Evolutionary conservation across 2,113 vertebrate species (phyloP).

Genomic region (Pterocles gutturalis): DNA sequence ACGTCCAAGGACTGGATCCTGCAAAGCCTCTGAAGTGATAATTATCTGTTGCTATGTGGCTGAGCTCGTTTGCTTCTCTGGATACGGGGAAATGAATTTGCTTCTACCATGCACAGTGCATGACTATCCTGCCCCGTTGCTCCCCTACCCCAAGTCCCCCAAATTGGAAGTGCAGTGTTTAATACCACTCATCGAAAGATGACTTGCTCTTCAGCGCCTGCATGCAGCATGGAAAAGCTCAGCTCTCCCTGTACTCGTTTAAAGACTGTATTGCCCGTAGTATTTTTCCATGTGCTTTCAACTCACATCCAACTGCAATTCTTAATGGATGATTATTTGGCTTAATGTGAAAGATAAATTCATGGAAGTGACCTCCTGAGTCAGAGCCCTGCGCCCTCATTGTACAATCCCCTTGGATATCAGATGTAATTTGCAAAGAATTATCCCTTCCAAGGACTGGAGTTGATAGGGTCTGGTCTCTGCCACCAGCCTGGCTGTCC

Average conservation of each 20-base stretch:
- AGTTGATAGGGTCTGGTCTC: background rate
- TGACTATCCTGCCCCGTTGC: background rate
- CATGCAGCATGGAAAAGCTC: background rate
- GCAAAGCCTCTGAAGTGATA: too few relatives aligned
- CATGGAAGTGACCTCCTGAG: background rate
- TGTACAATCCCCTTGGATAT: background rate
- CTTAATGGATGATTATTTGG: background rate
- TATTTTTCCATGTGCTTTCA: background rate
- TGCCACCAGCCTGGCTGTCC: background rate
- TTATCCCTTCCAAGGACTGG: background rate
- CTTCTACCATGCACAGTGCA: fast-evolving
- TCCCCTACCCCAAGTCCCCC: background rate
- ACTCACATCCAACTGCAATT: fast-evolving
- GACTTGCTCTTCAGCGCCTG: background rate
- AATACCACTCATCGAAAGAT: background rate
- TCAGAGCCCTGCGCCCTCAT: background rate
- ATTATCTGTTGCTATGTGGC: background rate
- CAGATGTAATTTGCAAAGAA: background rate
- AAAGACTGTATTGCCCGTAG: background rate
- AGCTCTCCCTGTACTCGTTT: background rate
- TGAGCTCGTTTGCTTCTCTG: background rate
- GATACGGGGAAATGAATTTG: background rate
- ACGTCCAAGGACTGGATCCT: background rate
- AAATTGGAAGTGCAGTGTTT: background rate
- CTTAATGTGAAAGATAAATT: background rate